phyloP scores from a whole-genome alignment of 2,888 invertebrate species.

The Cryptocheilus praepositus region DNA sequence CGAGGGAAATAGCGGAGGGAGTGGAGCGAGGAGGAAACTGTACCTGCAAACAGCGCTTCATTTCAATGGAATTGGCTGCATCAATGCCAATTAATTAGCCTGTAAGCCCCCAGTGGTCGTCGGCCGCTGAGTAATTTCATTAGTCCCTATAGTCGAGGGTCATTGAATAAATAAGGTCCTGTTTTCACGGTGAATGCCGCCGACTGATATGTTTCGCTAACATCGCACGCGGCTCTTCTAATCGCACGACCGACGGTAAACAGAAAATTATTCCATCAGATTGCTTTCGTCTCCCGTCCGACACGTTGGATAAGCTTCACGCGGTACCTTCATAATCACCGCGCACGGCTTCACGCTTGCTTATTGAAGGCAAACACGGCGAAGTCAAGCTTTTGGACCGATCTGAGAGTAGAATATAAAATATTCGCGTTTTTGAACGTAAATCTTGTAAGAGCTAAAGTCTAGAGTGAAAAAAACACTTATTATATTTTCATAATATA shows the following conservation, averaged over 20 bases:
- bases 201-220: constrained; percentile 30
- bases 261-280: too few relatives aligned
- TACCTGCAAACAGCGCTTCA: constrained; percentile 45
- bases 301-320: too few relatives aligned
- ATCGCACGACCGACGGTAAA: constrained; percentile 29
- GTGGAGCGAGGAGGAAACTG: constrained; percentile 29
- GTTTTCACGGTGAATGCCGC: constrained; percentile 36
- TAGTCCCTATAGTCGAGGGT: constrained; percentile 43
- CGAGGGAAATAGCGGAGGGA: constrained; percentile 12
- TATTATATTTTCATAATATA: too few relatives aligned
- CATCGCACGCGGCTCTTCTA: constrained; percentile 32
- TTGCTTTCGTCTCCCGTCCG: too few relatives aligned
- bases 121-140: constrained; percentile 55
- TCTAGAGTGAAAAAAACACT: too few relatives aligned
- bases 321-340: too few relatives aligned
- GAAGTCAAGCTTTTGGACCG: too few relatives aligned
- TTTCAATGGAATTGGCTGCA: constrained; percentile 61
- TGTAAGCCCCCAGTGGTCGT: constrained; percentile 49
- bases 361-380: too few relatives aligned
- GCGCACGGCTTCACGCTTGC: too few relatives aligned
- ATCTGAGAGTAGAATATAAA: too few relatives aligned
- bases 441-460: too few relatives aligned
- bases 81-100: constrained; percentile 68
- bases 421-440: too few relatives aligned
- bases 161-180: constrained; percentile 55